phyloP scores from a whole-genome alignment of 2,113 vertebrate species.

The Ailurus styani region DNA sequence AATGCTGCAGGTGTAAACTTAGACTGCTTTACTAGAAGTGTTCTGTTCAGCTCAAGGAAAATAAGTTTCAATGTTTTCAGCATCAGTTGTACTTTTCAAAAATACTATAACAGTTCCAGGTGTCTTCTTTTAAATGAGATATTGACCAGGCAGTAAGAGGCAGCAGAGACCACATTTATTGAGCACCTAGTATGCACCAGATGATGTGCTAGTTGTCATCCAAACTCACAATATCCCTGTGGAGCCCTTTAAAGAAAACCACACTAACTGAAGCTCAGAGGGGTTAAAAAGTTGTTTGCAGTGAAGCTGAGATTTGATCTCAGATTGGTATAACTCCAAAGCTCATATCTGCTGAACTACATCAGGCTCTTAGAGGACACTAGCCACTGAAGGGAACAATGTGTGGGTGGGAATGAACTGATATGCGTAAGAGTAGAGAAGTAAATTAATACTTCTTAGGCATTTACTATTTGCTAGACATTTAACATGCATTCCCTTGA shows the following conservation, averaged over 20 bases:
- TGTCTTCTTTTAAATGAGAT: not conserved
- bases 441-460: not conserved
- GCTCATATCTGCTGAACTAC: not conserved
- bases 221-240: not conserved
- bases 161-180: not conserved
- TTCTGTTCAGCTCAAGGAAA: not conserved
- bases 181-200: not conserved
- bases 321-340: not conserved
- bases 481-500: not conserved
- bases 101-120: not conserved
- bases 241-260: not conserved
- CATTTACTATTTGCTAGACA: not conserved
- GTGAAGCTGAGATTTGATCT: not conserved
- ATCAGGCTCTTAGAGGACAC: not conserved
- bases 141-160: not conserved
- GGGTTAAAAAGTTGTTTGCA: not conserved
- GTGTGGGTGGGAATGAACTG: not conserved
- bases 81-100: not conserved
- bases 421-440: not conserved
- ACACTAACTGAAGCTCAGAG: not conserved
- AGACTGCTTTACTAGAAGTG: not conserved
- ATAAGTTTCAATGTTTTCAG: not conserved
- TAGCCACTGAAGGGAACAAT: not conserved
- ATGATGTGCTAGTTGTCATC: not conserved
- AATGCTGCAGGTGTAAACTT: not conserved